phyloP scores from a whole-genome alignment of 2,888 invertebrate genomes.

The Chorisops tibialis region DNA sequence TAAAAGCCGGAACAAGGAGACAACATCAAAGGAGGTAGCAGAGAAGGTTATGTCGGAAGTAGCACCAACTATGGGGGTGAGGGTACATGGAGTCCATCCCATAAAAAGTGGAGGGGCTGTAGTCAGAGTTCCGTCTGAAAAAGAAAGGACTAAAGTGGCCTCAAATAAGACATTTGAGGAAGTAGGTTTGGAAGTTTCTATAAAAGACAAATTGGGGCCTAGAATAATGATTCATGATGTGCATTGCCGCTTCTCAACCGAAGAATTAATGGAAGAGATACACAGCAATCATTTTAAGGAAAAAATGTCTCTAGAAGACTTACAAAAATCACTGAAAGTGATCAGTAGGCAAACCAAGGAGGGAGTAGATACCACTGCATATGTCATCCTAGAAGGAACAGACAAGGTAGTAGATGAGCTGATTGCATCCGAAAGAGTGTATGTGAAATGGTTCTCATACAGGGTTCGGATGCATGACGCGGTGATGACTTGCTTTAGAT shows the following conservation, averaged over 20 bases:
- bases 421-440: not conserved
- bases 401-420: not conserved
- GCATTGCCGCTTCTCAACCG: not conserved
- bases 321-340: not conserved
- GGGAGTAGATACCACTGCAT: not conserved
- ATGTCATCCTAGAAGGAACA: not conserved
- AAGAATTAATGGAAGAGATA: not conserved
- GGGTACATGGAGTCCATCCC: not conserved
- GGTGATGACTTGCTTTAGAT: not conserved
- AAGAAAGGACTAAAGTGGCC: not conserved
- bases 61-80: too few relatives aligned
- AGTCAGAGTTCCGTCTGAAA: not conserved
- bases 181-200: too few relatives aligned
- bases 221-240: not conserved
- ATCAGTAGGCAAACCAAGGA: not conserved
- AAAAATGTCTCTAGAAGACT: not conserved
- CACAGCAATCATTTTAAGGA: not conserved
- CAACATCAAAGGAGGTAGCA: too few relatives aligned
- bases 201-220: too few relatives aligned
- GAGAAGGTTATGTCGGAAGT: too few relatives aligned
- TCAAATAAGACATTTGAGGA: too few relatives aligned
- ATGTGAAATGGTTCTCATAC: not conserved
- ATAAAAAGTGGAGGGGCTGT: not conserved
- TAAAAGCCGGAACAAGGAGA: too few relatives aligned
- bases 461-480: not conserved